Conservation (phyloP, 2,888 invertebrate species). For the Caenorhabditis becei region DNA sequence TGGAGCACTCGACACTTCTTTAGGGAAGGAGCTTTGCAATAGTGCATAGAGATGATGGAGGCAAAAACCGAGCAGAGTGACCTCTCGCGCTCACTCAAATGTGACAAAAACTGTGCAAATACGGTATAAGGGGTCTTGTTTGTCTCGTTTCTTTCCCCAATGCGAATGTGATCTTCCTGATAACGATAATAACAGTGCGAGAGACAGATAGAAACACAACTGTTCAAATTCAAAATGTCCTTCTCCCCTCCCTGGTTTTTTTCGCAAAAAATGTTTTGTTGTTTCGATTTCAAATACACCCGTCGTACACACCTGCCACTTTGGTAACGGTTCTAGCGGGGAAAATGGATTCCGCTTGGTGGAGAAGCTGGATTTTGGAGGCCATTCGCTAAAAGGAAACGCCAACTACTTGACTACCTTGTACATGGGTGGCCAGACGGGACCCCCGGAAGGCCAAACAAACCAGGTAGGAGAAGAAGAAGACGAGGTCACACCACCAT, state of each 20-base stretch:
- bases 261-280: not conserved
- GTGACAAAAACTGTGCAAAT: conserved; percentile 58
- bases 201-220: too few species aligned
- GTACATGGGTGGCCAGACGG: not conserved
- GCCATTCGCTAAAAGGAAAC: conserved; percentile 12
- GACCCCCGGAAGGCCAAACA: conserved; percentile 45
- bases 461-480: conserved; percentile 24
- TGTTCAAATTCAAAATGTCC: too few species aligned
- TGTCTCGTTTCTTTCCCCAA: not conserved
- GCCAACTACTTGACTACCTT: not conserved
- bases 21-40: not conserved
- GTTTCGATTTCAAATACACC: conserved; percentile 3
- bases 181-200: conserved; percentile 14
- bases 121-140: not conserved
- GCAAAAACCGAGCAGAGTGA: conserved; percentile 12
- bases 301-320: conserved; percentile 2
- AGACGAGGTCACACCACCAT: conserved; percentile 48
- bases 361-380: conserved; percentile 19
- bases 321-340: conserved; percentile 1
- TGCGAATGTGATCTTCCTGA: not conserved
- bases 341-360: conserved; percentile 23
- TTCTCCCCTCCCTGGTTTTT: too few species aligned
- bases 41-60: not conserved
- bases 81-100: conserved; percentile 46
- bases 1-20: conserved; percentile 23